Evolutionary conservation across 2,113 vertebrate genomes (phyloP).

Genomic region (Alces alces): DNA sequence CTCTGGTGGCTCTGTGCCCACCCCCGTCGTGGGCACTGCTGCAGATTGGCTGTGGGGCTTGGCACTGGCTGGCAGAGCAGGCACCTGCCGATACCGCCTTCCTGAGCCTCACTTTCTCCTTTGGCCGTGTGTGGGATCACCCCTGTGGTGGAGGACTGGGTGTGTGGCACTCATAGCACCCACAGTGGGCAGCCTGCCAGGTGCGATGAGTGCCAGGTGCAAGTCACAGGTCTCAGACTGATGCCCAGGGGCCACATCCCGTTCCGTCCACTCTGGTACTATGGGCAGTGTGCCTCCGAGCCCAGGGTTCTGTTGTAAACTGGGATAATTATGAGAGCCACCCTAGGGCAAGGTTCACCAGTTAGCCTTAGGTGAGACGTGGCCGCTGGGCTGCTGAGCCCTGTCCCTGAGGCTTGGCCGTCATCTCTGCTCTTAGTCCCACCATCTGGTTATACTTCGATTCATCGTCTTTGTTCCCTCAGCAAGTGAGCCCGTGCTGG

Average conservation of each 20-base stretch:
- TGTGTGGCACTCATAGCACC: accelerated
- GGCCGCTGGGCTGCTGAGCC: neutral
- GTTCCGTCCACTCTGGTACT: neutral
- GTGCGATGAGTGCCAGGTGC: accelerated
- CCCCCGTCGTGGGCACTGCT: neutral
- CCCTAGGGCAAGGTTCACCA: accelerated
- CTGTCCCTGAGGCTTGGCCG: neutral
- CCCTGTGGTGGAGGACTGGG: neutral
- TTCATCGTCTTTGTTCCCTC: accelerated
- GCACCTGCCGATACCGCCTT: neutral
- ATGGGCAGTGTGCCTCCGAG: neutral
- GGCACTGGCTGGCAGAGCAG: neutral
- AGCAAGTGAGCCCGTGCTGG: accelerated
- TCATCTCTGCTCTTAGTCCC: neutral
- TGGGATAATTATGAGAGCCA: accelerated
- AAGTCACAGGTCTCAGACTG: neutral
- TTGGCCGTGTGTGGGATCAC: accelerated
- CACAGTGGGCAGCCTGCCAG: neutral
- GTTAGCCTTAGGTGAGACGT: accelerated
- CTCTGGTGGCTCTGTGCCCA: accelerated
- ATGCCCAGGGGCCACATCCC: accelerated
- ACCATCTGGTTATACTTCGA: accelerated
- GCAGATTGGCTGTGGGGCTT: neutral
- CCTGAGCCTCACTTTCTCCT: neutral
- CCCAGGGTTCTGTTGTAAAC: accelerated